Conservation (phyloP, 2,888 invertebrate species). For the Stenchaetothrips biformis region DNA sequence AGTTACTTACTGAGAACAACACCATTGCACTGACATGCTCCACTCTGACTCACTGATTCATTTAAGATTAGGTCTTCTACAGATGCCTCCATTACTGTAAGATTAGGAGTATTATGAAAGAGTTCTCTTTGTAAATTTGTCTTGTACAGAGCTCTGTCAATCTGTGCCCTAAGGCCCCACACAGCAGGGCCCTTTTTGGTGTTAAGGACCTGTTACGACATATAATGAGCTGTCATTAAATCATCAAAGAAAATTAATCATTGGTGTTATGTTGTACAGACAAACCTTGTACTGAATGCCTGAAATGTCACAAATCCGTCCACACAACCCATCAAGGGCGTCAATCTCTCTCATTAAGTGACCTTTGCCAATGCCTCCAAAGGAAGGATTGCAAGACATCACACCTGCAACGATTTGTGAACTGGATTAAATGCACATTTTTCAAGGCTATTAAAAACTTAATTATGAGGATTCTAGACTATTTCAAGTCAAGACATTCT, state of each 20-base stretch:
- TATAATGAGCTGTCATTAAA: slow-evolving; percentile 26
- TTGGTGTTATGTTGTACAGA: background rate
- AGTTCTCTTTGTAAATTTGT: slow-evolving; percentile 67
- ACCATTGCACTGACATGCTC: slow-evolving; percentile 39
- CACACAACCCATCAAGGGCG: slow-evolving; percentile 81
- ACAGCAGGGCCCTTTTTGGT: slow-evolving; percentile 79
- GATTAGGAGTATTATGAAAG: slow-evolving; percentile 55
- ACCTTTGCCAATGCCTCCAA: slow-evolving; percentile 89
- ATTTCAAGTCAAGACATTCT: too few relatives aligned
- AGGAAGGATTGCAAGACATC: slow-evolving; percentile 92
- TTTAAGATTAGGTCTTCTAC: slow-evolving; percentile 73
- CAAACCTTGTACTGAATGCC: slow-evolving; percentile 70
- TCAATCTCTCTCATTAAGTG: slow-evolving; percentile 83
- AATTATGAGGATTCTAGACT: background rate
- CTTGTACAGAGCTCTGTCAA: slow-evolving; percentile 76
- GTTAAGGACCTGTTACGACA: slow-evolving; percentile 59
- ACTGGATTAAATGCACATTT: background rate
- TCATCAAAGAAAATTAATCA: background rate
- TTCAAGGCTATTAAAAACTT: background rate
- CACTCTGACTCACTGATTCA: slow-evolving; percentile 46
- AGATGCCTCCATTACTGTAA: slow-evolving; percentile 63
- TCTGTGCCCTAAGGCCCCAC: slow-evolving; percentile 83
- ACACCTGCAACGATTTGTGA: slow-evolving; percentile 55
- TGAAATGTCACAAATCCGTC: slow-evolving; percentile 71
- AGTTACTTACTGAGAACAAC: slow-evolving; percentile 40